These are phyloP conservation scores for Camptogramma bilineatum DNA, from an alignment of 2,888 invertebrate genomes.

Conservation along the genomic window DNA sequence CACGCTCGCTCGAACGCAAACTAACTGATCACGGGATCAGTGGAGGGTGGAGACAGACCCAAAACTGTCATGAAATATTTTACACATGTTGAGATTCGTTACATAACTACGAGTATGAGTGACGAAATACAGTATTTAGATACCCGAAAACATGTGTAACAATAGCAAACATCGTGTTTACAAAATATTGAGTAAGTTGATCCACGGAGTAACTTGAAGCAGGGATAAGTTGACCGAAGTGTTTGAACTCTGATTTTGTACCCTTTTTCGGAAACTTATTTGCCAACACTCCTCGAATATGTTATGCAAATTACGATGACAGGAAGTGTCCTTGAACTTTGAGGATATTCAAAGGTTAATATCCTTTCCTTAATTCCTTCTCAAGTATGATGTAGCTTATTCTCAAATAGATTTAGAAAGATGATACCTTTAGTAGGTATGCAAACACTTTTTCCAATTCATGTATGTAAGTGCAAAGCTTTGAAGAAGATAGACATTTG, in stretches of 20 bases:
- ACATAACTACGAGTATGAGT: too few species aligned
- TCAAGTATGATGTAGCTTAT: conserved; percentile 19
- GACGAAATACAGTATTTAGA: too few species aligned
- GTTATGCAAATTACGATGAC: conserved; percentile 37
- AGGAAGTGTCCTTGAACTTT: conserved; percentile 30
- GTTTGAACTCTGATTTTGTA: not conserved
- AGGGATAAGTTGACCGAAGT: conserved; percentile 19
- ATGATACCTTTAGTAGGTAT: not conserved
- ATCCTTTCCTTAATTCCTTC: not conserved
- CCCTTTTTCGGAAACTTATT: conserved; percentile 5
- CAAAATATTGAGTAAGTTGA: not conserved
- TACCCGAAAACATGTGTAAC: not conserved
- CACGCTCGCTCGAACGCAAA: too few species aligned
- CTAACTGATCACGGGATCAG: too few species aligned
- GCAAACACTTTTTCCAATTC: not conserved
- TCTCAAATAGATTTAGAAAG: not conserved
- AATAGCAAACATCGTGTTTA: not conserved
- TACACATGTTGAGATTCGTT: too few species aligned
- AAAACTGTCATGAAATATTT: too few species aligned
- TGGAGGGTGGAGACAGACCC: too few species aligned
- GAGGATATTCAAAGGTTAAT: not conserved
- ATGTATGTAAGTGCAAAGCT: not conserved
- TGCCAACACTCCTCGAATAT: conserved; percentile 2
- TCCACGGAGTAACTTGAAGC: not conserved
- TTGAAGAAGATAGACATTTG: too few species aligned